Evolutionary conservation across 2,888 invertebrate species (phyloP).

Genomic region (Cryptocheilus praepositus): DNA sequence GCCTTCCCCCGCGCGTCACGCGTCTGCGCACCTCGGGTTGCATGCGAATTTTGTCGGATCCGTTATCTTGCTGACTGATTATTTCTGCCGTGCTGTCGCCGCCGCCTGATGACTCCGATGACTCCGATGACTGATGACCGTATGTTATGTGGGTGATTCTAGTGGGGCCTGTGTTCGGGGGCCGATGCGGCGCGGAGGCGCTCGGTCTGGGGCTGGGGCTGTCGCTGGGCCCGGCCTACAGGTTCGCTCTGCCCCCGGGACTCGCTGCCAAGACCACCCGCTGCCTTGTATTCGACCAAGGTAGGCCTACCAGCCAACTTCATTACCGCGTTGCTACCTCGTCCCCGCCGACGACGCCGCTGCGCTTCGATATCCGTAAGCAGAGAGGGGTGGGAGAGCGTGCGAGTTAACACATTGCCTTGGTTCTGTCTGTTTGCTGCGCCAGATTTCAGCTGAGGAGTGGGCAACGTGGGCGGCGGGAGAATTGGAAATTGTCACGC

Average conservation of each 20-base stretch:
- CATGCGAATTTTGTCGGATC: constrained; percentile 7
- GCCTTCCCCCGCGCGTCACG: no score
- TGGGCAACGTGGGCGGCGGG: no score
- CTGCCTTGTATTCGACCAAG: constrained; percentile 76
- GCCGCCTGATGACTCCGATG: constrained; percentile 31
- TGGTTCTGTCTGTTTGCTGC: background rate
- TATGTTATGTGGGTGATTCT: constrained; percentile 72
- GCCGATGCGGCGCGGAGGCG: constrained; percentile 76
- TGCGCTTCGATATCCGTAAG: background rate
- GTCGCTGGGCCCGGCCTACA: constrained; percentile 75
- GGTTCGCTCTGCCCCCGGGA: constrained; percentile 75
- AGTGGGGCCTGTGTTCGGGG: constrained; percentile 76
- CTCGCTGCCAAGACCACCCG: constrained; percentile 75
- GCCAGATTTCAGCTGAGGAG: no score
- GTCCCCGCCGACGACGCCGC: background rate
- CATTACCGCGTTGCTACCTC: constrained; percentile 44
- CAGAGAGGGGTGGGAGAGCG: no score
- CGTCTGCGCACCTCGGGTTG: background rate
- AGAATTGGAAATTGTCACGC: no score
- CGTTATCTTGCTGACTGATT: constrained; percentile 7
- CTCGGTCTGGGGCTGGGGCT: constrained; percentile 74
- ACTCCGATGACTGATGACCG: constrained; percentile 64
- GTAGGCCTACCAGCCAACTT: constrained; percentile 73
- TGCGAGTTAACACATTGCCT: background rate
- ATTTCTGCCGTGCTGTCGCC: constrained; percentile 12